Evolutionary conservation across 2,888 invertebrate species (phyloP).

Genomic region (Diploptera punctata): DNA sequence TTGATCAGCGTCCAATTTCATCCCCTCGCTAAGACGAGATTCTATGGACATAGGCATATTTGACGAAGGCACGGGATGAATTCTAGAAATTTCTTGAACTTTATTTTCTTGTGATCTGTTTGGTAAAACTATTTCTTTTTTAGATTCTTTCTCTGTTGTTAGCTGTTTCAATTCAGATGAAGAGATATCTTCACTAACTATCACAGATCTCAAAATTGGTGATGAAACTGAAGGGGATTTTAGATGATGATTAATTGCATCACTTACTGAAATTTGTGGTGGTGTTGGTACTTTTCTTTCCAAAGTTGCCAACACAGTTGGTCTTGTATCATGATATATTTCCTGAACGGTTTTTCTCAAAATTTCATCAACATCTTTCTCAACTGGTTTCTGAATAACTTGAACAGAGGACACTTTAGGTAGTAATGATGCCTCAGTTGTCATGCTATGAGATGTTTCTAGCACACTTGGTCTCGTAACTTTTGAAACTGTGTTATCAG

Average conservation of each 20-base stretch:
- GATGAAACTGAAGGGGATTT: background rate
- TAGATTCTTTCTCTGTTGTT: background rate
- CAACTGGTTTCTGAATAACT: background rate
- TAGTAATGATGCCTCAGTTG: background rate
- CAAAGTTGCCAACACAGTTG: constrained; percentile 31
- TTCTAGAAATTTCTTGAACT: no score
- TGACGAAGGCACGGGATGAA: constrained; percentile 7
- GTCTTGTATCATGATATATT: constrained; percentile 36
- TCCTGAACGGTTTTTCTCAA: constrained; percentile 21
- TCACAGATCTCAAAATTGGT: background rate
- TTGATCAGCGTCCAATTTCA: background rate
- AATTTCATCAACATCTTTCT: constrained; percentile 31
- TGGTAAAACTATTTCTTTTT: background rate
- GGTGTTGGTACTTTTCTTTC: background rate
- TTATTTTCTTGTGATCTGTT: background rate
- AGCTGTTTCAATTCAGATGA: background rate
- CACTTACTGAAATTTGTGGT: background rate
- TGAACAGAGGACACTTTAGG: background rate
- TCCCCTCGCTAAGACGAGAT: background rate
- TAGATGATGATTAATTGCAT: no score
- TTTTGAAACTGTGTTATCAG: background rate
- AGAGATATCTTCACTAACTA: background rate
- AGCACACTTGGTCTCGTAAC: constrained; percentile 32
- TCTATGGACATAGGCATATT: background rate
- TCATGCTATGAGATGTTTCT: constrained; percentile 4